Evolutionary conservation across 2,888 invertebrate species (phyloP), one percentile per base, ranked within the genome.

Genomic region (Imbricaverruca yamaguchii): DNA sequence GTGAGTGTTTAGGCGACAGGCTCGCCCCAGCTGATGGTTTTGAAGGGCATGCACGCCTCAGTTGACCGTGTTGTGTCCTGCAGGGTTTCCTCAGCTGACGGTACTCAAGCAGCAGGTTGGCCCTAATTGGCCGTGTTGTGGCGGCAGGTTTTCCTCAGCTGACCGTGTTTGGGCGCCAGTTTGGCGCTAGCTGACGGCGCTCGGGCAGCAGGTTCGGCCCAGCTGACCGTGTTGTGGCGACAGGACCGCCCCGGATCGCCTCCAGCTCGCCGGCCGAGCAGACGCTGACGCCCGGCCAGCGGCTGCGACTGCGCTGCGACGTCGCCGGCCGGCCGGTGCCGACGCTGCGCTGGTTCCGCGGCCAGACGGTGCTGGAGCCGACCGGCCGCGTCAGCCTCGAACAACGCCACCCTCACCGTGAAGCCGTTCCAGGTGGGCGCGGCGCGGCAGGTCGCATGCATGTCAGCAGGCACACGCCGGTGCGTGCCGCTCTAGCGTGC

Each of bases 321-420:
- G 21, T 23, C 21, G 55, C 23, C 74, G 74, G 74, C 21, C 74
- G 21, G 0, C 74, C 74, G 55, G 10, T 21, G 74, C 74, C 74
- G 21, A 21, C 21, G 21, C 74, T 74, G 55, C 74, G 74, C 55
- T 74, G 74, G 74, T 74, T 74, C 53, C 74, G 18, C 74, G 74
- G 74, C 7, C 74, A 74, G 18, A 55, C 18, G 8, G 53, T 21
- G 21, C 74, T 74, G 55, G 53, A 55, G 55, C 12, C 13, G 21
- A 55, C 9, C 21, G 74, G 23, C 21, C 74, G 74, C 53, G 21
- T 74, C 74, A 55, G 10, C 74, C 6, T 74, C n/a, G 23, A 13
- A 21, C 10, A n/a, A 55, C 55, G 55, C 23, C 53, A 15, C 15
- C 8, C 74, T 74, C 74, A 74, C 18, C 39, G 74, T 74, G 4